phyloP scores from a whole-genome alignment of 1,140 invertebrate genomes.

The Eciton burchellii region DNA sequence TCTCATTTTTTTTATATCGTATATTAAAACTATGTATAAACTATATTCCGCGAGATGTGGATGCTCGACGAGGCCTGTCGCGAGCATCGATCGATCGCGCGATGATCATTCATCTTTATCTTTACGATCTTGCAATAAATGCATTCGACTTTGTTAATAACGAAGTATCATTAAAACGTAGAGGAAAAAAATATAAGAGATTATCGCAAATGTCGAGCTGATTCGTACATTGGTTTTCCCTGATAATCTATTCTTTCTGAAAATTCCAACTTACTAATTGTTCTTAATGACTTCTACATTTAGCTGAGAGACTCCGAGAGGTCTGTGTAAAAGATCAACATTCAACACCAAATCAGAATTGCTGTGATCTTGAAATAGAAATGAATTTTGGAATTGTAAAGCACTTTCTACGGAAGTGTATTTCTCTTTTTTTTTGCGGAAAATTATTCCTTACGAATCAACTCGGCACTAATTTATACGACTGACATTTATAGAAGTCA shows the following conservation, averaged over 20 bases:
- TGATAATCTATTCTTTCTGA: no score
- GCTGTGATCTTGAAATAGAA: no score
- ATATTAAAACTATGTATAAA: constrained; percentile 41
- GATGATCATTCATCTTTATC: constrained; percentile 1
- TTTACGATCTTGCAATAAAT: constrained; percentile 46
- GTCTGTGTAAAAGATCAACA: no score
- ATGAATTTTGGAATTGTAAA: no score
- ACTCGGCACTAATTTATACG: neutral
- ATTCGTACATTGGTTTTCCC: no score
- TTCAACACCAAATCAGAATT: no score
- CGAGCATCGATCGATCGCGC: neutral
- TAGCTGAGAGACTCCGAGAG: no score
- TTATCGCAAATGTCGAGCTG: neutral
- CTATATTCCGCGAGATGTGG: neutral
- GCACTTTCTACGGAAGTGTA: no score
- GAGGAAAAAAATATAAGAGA: neutral
- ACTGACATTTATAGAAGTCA: constrained; percentile 11
- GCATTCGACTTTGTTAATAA: constrained; percentile 28
- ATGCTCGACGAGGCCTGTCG: neutral
- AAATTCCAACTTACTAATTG: no score
- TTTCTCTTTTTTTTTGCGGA: no score
- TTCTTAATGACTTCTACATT: no score
- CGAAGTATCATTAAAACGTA: constrained; percentile 4
- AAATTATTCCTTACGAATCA: no score
- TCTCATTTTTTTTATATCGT: constrained; percentile 21